Evolutionary conservation across 1,140 invertebrate species (phyloP), one percentile per base, ranked within the genome.

Genomic region (Aphidius ervi): DNA sequence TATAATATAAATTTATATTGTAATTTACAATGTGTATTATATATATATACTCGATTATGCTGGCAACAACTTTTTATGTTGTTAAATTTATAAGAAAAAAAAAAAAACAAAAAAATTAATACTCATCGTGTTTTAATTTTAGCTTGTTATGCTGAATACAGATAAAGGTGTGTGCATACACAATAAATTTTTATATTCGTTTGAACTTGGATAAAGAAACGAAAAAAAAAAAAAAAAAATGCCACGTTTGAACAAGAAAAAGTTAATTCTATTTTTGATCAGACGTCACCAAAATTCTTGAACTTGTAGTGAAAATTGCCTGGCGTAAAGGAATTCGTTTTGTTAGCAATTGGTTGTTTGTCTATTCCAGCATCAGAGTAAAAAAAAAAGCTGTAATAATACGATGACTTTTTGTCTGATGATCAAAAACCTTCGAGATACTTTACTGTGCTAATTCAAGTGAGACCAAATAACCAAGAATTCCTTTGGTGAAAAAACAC

Each of bases 221-320:
- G 16, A 16, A 16, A 16, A 16, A 16, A 16, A 16, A 16, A 16
- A 58, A 9, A 31, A 5, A 43, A 48, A n/a, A 46, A 7, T 53
- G 9, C 9, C 4, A 9, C 6, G 4, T 5, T 9, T 5, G 4
- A 20, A 31, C 37, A 23, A 53, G 52, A 23, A 52, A 41, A 9
- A 50, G 43, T 48, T 40, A 47, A 56, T 56, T 61, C 59, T 61
- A 61, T 61, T 61, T 47, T 61, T 23, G 59, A 61, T 61, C 46
- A 47, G 46, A 56, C 59, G 53, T 31, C 23, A 31, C 23, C 23
- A 31, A 56, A 62, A 62, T 62, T 62, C 60, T 62, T 62, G 53
- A 55, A 53, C 60, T 47, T 37, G 45, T 55, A 5, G 23, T 53
- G 46, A 50, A 63, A 62, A 63, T 53, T 47, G 61, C 7, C 9